Percentiles rank a stretch among this genome's conserved stretches.
phyloP scores from a whole-genome alignment of 2,888 invertebrate genomes.

The Diplolepis rosae region DNA sequence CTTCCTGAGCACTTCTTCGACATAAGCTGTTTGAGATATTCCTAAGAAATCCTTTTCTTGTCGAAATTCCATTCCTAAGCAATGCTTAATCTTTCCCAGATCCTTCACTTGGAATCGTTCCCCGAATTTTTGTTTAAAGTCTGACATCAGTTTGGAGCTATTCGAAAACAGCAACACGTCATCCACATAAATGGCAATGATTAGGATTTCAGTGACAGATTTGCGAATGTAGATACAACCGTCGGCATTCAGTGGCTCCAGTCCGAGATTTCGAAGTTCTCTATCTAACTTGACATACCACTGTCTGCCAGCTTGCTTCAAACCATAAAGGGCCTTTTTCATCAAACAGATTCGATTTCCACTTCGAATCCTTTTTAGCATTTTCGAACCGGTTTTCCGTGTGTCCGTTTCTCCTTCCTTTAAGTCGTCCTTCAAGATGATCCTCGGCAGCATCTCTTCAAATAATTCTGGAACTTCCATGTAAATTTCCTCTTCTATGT shows the following conservation, averaged over 20 bases:
- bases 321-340: slow-evolving; percentile 38
- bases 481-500: slow-evolving; percentile 39
- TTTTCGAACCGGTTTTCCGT: background rate
- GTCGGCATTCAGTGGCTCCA: background rate
- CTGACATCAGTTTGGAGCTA: background rate
- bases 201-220: background rate
- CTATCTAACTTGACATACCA: slow-evolving; percentile 34
- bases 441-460: background rate
- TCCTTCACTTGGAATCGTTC: background rate
- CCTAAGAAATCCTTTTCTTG: too few species aligned
- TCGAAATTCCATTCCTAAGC: background rate
- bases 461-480: slow-evolving; percentile 10
- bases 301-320: slow-evolving; percentile 39
- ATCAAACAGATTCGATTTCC: slow-evolving; percentile 29
- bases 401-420: slow-evolving; percentile 13
- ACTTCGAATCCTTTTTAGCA: too few species aligned
- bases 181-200: background rate
- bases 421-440: slow-evolving; percentile 8
- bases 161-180: background rate
- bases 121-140: too few species aligned
- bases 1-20: too few species aligned
- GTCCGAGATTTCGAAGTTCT: background rate
- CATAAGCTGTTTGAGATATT: too few species aligned
- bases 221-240: background rate
- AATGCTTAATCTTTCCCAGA: background rate